Conservation (phyloP, 2,888 invertebrate species). For the Leptopterna dolabrata region DNA sequence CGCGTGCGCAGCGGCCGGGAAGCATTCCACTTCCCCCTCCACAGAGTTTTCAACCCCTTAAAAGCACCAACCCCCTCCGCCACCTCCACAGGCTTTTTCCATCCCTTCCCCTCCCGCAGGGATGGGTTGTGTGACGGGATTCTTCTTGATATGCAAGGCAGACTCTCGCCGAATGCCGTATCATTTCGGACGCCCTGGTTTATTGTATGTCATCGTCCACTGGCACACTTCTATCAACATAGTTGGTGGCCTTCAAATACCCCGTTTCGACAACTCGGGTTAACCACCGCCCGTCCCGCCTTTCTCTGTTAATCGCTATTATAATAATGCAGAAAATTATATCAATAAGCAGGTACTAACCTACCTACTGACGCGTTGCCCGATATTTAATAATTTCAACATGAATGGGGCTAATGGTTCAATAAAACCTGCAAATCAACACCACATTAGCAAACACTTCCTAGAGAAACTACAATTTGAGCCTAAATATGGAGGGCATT, state of each 20-base stretch:
- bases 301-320: too few species aligned
- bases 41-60: conserved; percentile 13
- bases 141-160: conserved; percentile 58
- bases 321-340: too few species aligned
- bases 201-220: conserved; percentile 58
- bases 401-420: too few species aligned
- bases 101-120: background rate
- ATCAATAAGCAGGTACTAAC: too few species aligned
- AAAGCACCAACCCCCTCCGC: conserved; percentile 33
- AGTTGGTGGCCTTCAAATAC: conserved; percentile 28
- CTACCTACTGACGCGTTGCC: too few species aligned
- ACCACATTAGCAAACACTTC: too few species aligned
- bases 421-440: too few species aligned
- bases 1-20: background rate
- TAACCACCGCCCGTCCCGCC: too few species aligned
- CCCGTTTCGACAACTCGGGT: too few species aligned
- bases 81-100: background rate
- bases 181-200: conserved; percentile 57
- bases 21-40: conserved; percentile 3
- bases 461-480: too few species aligned
- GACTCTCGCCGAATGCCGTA: conserved; percentile 55
- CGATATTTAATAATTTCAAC: too few species aligned
- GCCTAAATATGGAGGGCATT: too few species aligned
- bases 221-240: conserved; percentile 54
- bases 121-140: background rate